Evolutionary conservation across 1,140 invertebrate species (phyloP), one percentile per base, ranked within the genome.

Genomic region (Popillia japonica): DNA sequence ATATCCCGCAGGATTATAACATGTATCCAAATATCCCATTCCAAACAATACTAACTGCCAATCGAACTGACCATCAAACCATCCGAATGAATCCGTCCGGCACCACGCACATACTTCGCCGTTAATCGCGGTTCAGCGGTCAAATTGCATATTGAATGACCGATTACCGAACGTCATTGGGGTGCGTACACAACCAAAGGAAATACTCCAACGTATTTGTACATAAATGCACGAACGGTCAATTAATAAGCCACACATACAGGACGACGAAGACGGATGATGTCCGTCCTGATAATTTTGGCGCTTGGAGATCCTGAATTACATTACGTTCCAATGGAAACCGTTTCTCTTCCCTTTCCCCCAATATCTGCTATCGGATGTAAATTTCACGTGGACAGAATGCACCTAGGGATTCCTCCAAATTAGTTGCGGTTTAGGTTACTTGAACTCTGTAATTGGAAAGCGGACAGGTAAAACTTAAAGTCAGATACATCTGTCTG

Each of bases 91-190:
- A 55, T 55, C 48, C 14, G 14, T 14, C 17, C n/a, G 6, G 48
- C 17, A 17, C 42, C 17, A 17, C 42, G 42, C 14, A 14, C 14
- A 44, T 44, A 44, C 8, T 44, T 44, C 42, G 42, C 42, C 42
- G 42, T 55, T 55, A 55, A 55, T 55, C 48, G 48, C 48, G 48
- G 48, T 55, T 55, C 11, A n/a, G 48, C 48, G 48, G 48, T 55
- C 48, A 55, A 55, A 55, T n/a, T 55, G 48, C 14, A 55, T 55
- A 55, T 14, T 17, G 48, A 55, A 55, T 55, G 17, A 55, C 14
- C 48, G 14, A 55, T 48, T 48, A n/a, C 27, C 8, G 3, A 48
- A n/a, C 44, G 44, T 10, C 44, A 10, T n/a, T 48, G 44, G 44
- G 44, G 3, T 14, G 48, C 48, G 14, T 55, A 55, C 48, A n/a